Percentiles rank a stretch among this genome's conserved stretches.
phyloP scores from a whole-genome alignment of 2,797 vertebrate genomes.

The Orientallactaga sibirica region DNA sequence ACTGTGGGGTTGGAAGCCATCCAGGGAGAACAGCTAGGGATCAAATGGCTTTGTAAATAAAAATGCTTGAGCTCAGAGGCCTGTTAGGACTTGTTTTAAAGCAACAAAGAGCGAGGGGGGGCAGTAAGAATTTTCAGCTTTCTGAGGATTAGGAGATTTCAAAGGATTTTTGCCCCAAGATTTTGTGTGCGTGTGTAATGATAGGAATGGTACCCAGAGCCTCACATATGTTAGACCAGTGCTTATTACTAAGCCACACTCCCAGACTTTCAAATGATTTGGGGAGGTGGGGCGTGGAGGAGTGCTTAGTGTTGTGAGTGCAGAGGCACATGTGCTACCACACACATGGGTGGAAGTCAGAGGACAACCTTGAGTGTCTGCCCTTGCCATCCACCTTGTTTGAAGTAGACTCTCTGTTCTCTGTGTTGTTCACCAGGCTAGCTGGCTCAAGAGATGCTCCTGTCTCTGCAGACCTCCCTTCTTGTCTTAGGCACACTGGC shows the following conservation, averaged over 20 bases:
- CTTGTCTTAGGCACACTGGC: no score
- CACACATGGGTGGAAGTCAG: no score
- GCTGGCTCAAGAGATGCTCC: no score
- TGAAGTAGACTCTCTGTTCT: no score
- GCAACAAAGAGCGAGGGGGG: neutral
- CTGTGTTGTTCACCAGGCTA: no score
- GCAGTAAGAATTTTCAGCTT: conserved; percentile 25
- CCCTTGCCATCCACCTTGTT: no score
- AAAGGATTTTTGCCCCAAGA: neutral
- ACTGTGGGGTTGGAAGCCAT: neutral
- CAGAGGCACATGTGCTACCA: no score
- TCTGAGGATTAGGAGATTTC: conserved; percentile 30
- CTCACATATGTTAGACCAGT: neutral
- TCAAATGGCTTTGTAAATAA: neutral
- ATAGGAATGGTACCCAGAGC: neutral
- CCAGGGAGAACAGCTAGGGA: neutral
- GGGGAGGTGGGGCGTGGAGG: no score
- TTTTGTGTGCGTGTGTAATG: neutral
- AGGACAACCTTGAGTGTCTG: no score
- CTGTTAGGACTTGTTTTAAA: conserved; percentile 18
- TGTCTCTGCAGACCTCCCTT: no score
- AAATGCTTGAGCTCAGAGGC: neutral
- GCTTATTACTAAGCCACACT: neutral
- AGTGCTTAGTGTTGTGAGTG: no score
- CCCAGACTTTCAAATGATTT: no score